Percentiles rank a stretch among this genome's conserved stretches.
Conservation (phyloP, 2,113 vertebrate genomes). For the Gopherus flavomarginatus region DNA sequence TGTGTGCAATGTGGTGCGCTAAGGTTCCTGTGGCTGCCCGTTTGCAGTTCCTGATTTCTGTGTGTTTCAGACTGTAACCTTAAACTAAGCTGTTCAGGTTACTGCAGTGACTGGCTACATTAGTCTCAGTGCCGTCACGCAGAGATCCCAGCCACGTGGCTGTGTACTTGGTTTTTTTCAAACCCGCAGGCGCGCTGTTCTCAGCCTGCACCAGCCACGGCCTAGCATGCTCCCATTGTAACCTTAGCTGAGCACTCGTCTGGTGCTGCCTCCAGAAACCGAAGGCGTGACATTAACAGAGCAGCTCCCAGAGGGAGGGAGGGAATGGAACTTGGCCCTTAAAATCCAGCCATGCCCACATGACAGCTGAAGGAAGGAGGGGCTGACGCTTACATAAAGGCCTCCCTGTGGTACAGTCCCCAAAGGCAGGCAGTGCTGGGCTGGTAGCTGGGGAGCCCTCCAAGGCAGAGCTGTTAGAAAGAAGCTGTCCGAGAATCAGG, state of each 20-base stretch:
- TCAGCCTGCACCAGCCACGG: neutral
- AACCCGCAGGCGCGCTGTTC: neutral
- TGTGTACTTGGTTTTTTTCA: neutral
- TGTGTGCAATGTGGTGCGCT: neutral
- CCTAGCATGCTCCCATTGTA: neutral
- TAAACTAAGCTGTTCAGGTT: neutral
- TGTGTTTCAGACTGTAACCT: neutral
- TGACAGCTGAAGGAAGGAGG: neutral
- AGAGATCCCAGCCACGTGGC: neutral
- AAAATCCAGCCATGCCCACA: neutral
- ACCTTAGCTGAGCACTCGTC: neutral
- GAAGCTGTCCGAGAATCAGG: neutral
- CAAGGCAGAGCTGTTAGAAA: neutral
- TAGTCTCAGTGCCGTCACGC: too few species aligned
- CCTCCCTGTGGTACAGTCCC: neutral
- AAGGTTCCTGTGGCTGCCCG: neutral
- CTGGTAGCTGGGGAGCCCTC: neutral
- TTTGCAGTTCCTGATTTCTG: neutral
- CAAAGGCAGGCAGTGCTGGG: neutral
- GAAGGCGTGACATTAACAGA: neutral
- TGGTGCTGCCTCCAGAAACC: neutral
- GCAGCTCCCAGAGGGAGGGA: too few species aligned
- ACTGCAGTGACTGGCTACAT: neutral
- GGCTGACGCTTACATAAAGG: neutral
- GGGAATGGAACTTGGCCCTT: neutral